These are phyloP conservation scores for Apamea crenata DNA, from an alignment of 2,888 invertebrate genomes.

Conservation along the genomic window DNA sequence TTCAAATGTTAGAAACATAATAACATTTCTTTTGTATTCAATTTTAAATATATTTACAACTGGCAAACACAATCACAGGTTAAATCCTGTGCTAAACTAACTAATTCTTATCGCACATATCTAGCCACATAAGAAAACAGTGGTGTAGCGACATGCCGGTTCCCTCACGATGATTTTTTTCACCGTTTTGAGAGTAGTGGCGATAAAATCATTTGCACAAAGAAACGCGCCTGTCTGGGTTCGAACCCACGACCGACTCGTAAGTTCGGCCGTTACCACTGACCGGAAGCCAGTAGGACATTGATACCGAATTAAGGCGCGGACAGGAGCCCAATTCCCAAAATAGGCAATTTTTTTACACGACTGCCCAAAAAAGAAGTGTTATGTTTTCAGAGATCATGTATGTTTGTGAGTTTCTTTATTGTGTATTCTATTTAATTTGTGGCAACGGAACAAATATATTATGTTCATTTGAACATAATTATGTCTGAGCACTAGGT, in stretches of 20 bases:
- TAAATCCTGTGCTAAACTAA: too few species aligned
- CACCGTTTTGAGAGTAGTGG: neutral
- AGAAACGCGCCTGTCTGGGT: neutral
- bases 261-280: neutral
- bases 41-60: too few species aligned
- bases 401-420: too few species aligned
- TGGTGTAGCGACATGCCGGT: neutral
- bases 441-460: neutral
- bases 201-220: neutral
- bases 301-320: neutral
- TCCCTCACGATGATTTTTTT: neutral
- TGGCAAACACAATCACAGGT: too few species aligned
- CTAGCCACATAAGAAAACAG: neutral
- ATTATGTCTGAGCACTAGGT: neutral
- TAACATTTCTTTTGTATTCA: too few species aligned
- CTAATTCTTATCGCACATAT: too few species aligned
- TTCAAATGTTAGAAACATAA: too few species aligned
- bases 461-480: neutral
- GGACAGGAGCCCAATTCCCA: neutral
- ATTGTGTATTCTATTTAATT: neutral
- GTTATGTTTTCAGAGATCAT: too few species aligned
- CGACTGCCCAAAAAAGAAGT: too few species aligned
- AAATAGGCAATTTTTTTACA: neutral
- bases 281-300: neutral
- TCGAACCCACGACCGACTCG: neutral